Conservation (phyloP, 2,888 invertebrate species). For the Caenorhabditis sinica region DNA sequence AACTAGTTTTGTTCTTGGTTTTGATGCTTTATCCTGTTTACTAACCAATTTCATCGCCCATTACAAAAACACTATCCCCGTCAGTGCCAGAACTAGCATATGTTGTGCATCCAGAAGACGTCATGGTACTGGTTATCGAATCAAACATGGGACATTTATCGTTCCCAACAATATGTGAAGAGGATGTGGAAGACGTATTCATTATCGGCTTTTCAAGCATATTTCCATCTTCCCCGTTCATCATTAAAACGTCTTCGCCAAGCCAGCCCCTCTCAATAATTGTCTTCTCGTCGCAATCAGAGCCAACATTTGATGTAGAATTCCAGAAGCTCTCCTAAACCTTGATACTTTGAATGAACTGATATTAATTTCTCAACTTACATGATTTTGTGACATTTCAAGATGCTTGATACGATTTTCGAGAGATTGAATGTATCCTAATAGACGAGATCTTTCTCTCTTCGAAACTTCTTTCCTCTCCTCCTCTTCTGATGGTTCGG, state of each 20-base stretch:
- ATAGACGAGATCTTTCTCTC: slow-evolving; percentile 84
- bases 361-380: slow-evolving; percentile 1
- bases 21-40: not conserved
- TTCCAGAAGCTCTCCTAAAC: slow-evolving; percentile 72
- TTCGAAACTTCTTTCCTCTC: slow-evolving; percentile 63
- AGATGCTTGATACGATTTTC: slow-evolving; percentile 90
- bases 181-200: slow-evolving; percentile 41
- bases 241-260: slow-evolving; percentile 49
- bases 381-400: slow-evolving; percentile 82
- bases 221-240: slow-evolving; percentile 14
- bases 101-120: slow-evolving; percentile 76
- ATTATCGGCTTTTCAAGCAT: slow-evolving; percentile 20
- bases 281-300: slow-evolving; percentile 74
- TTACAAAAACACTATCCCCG: slow-evolving; percentile 75
- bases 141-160: slow-evolving; percentile 54
- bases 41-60: slow-evolving; percentile 73
- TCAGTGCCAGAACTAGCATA: slow-evolving; percentile 76
- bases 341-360: not conserved
- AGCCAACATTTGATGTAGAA: slow-evolving; percentile 64
- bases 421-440: slow-evolving; percentile 93
- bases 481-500: slow-evolving; percentile 54
- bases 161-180: slow-evolving; percentile 52
- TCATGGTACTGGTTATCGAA: slow-evolving; percentile 72
- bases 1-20: not conserved
- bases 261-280: slow-evolving; percentile 71